Evolutionary conservation across 2,113 vertebrate species (phyloP).

Genomic region (human): GRCh38 chr15:99574001-99574500

Average conservation of each 20-base stretch:
- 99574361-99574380: too few relatives aligned
- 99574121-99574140: not conserved
- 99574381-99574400: too few relatives aligned
- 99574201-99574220: not conserved
- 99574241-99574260: not conserved
- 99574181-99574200: not conserved
- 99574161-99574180: not conserved
- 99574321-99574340: too few relatives aligned
- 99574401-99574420: too few relatives aligned
- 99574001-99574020: slow-evolving; percentile 9
- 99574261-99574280: not conserved
- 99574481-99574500: too few relatives aligned
- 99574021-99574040: not conserved
- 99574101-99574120: not conserved
- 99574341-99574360: too few relatives aligned
- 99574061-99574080: not conserved
- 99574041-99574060: not conserved
- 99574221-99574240: not conserved
- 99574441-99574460: too few relatives aligned
- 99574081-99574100: not conserved
- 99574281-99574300: too few relatives aligned
- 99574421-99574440: too few relatives aligned
- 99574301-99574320: too few relatives aligned
- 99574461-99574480: too few relatives aligned
- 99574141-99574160: not conserved